Conservation (phyloP, 2,888 invertebrate genomes). For the Gari tellinella region DNA sequence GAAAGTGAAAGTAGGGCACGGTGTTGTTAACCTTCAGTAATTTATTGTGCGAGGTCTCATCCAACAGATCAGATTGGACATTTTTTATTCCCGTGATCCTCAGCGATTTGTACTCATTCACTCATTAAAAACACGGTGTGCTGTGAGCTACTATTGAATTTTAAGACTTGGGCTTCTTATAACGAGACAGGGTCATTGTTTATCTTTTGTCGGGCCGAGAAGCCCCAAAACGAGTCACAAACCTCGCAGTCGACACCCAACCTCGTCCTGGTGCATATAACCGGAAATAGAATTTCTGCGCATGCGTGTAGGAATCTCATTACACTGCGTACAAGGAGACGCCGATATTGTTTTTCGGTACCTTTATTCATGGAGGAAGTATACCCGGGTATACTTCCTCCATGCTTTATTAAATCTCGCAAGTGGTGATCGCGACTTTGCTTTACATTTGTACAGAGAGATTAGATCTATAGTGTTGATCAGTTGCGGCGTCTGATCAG, state of each 20-base stretch:
- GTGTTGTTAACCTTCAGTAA: background rate
- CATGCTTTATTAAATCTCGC: too few relatives aligned
- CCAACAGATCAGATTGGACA: background rate
- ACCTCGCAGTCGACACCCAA: constrained; percentile 81
- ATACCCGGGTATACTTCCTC: too few relatives aligned
- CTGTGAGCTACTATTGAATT: background rate
- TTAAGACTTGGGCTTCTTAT: background rate
- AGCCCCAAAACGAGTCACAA: constrained; percentile 82
- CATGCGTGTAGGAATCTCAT: constrained; percentile 19
- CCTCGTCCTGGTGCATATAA: constrained; percentile 78
- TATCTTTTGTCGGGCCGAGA: constrained; percentile 14
- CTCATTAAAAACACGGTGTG: background rate
- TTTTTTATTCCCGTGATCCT: background rate
- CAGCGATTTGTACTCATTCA: background rate
- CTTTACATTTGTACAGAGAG: too few relatives aligned
- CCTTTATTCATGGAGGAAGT: too few relatives aligned
- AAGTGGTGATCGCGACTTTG: too few relatives aligned
- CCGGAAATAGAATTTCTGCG: constrained; percentile 46
- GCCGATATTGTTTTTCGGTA: too few relatives aligned
- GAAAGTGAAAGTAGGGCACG: constrained; percentile 47
- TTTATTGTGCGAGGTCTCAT: background rate
- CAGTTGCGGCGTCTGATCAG: too few relatives aligned
- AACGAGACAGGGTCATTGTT: background rate
- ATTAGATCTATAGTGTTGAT: too few relatives aligned
- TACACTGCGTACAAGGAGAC: too few relatives aligned